Base-by-base conservation (phyloP, 1,140 invertebrate genomes). In the Polypedilum pembai region DNA sequence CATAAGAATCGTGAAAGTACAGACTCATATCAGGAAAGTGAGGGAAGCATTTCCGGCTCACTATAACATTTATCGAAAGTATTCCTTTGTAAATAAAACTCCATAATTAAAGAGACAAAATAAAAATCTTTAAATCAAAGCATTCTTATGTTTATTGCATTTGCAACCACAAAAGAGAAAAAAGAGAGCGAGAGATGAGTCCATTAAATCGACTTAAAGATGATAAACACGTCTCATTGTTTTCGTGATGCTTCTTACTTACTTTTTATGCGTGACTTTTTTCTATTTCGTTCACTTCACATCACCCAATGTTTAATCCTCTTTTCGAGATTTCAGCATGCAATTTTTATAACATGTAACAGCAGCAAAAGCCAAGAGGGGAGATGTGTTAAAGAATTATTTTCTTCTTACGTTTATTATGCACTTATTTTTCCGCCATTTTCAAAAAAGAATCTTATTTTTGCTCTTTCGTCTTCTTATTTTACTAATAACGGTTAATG, bases 11-110 rank as follows among this genome's bases (percentile, higher is more conserved):
- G 65, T 18, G 65, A 69, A 3, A 69, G 65, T 21, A 69, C 65
- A 5, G 65, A 69, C 20, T 69, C 65, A 69, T 69, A 69, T 69
- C 65, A 69, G 20, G 65, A 69, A 69, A 69, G 65, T 20, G 65
- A 69, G 18, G 65, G 18, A 21, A 69, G 65, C 17, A 18, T 69
- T 8, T n/a, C 65, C 18, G 65, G 65, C 17, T 69, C 65, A 69
- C 65, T 69, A 8, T 69, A 69, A 69, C 45, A n/a, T 56, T 56
- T 56, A 56, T n/a, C 45, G 45, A 56, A 56, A 56, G 12, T 56
- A n/a, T 56, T 56, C 10, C 12, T n/a, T 56, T 56, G 45, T 56
- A 56, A 56, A n/a, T 56, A 56, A n/a, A 12, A n/a, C 10, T 56
- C 12, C 45, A 56, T 56, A 45, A 45, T 33, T n/a, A 56, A 56